phyloP scores from a whole-genome alignment of 1,140 invertebrate species.

The Batillaria attramentaria region DNA sequence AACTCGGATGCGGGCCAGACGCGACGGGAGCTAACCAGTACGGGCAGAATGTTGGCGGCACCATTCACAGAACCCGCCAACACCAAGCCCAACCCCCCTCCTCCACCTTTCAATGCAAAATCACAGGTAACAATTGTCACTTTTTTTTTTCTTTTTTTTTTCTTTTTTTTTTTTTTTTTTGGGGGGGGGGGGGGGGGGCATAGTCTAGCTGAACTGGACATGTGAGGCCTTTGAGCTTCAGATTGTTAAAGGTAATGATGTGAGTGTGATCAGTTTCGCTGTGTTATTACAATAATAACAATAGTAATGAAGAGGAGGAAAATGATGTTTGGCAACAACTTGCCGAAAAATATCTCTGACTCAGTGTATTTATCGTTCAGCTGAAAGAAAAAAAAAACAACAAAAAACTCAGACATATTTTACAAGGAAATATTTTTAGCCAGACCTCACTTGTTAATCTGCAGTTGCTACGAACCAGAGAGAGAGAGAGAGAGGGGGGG shows the following conservation, averaged over 20 bases:
- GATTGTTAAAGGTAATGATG: no score
- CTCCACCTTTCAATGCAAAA: conserved; percentile 38
- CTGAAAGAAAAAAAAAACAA: not conserved
- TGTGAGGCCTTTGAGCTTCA: no score
- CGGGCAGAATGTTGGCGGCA: conserved; percentile 42
- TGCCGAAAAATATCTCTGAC: no score
- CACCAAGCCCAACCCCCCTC: conserved; percentile 35
- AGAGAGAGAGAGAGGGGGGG: no score
- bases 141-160: not conserved
- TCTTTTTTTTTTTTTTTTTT: not conserved
- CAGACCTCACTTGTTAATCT: not conserved
- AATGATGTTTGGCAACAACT: no score
- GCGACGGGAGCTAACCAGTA: conserved; percentile 38
- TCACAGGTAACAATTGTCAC: conserved; percentile 25
- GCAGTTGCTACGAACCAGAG: not conserved
- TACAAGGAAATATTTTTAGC: not conserved
- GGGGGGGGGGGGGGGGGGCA: no score
- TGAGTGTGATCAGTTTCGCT: no score
- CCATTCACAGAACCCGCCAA: conserved; percentile 30
- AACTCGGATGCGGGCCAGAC: not conserved
- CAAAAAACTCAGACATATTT: not conserved
- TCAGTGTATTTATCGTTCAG: not conserved
- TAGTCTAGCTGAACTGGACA: no score
- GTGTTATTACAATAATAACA: no score
- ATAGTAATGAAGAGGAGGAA: no score